A percentile compares a stretch with the other conserved stretches of the same genome.
phyloP scores from a whole-genome alignment of 2,888 invertebrate genomes.

The Gymnocheta viridis region DNA sequence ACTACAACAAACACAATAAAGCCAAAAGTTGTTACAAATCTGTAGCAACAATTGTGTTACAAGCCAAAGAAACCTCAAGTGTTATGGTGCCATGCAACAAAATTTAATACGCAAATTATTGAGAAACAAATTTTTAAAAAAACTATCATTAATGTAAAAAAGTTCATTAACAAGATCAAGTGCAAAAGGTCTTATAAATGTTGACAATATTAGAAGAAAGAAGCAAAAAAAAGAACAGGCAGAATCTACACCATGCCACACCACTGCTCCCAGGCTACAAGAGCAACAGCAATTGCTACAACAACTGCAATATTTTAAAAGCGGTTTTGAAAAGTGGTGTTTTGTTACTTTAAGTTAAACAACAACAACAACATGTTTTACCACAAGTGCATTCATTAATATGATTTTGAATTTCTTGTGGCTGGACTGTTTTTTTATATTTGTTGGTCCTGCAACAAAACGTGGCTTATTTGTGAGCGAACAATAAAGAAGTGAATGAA shows the following conservation, averaged over 20 bases:
- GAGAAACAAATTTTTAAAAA: constrained; percentile 10
- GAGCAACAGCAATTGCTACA: not conserved
- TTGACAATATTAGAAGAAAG: constrained; percentile 55
- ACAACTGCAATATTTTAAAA: constrained; percentile 10
- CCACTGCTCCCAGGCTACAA: constrained; percentile 29
- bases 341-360: constrained; percentile 52
- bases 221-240: not conserved
- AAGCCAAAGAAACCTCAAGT: constrained; percentile 27
- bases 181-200: constrained; percentile 68
- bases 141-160: constrained; percentile 52
- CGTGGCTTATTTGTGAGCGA: constrained; percentile 56
- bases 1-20: constrained; percentile 14
- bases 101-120: constrained; percentile 22
- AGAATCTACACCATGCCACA: constrained; percentile 20
- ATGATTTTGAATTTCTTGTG: constrained; percentile 44
- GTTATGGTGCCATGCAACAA: constrained; percentile 26
- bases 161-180: constrained; percentile 72
- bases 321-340: constrained; percentile 11
- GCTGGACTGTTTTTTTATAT: constrained; percentile 20
- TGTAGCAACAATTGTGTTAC: constrained; percentile 18
- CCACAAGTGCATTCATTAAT: constrained; percentile 61
- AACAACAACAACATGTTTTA: constrained; percentile 64
- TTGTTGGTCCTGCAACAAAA: constrained; percentile 34
- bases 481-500: constrained; percentile 29
- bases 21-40: constrained; percentile 35